Evolutionary conservation across 2,888 invertebrate species (phyloP), one percentile per base, ranked within the genome.

Genomic region (Ceratothoa steindachneri): DNA sequence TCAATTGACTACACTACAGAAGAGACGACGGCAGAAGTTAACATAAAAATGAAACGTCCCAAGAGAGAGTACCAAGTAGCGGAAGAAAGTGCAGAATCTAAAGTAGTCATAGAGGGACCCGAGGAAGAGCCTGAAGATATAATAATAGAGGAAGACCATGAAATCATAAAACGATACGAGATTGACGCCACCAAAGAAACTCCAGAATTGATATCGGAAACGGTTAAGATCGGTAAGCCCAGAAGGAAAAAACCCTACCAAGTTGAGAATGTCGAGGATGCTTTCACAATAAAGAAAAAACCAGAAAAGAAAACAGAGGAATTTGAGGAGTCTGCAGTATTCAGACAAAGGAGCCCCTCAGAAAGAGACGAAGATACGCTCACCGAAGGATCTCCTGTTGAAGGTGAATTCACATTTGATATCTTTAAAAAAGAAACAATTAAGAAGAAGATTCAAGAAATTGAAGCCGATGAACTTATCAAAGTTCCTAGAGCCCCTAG

Each of bases 21-120:
- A 51, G 78, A 78, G 67, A 76, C 75, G n/a, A 75, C 73, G 9
- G 73, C 75, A 72, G 78, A 78, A 52, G 78, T 78, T 12, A 53
- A 73, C 29, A 78, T 78, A 3, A 75, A 55, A 65, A 78, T 78
- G 78, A 78, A 78, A 55, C 66, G 71, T 29, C 75, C 78, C 15
- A 75, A 73, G 65, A 72, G 69, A 41, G 71, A 77, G 30, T 78
- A 78, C 15, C 69, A 69, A 19, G 69, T 69, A 22, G 70, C 60
- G 9, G 78, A 78, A 65, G 78, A 76, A 60, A 74, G 73, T 7
- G 30, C 73, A 28, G 75, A 78, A 30, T 69, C 72, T 19, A 72
- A 76, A 41, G 71, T 78, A 66, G 65, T 72, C 27, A 60, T 78
- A 27, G 73, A 72, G 12, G 70, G 64, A 30, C 71, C 73, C 41